These are phyloP conservation scores for Axea sp. DNA, from an alignment of 2,888 invertebrate species.

Conservation along the genomic window DNA sequence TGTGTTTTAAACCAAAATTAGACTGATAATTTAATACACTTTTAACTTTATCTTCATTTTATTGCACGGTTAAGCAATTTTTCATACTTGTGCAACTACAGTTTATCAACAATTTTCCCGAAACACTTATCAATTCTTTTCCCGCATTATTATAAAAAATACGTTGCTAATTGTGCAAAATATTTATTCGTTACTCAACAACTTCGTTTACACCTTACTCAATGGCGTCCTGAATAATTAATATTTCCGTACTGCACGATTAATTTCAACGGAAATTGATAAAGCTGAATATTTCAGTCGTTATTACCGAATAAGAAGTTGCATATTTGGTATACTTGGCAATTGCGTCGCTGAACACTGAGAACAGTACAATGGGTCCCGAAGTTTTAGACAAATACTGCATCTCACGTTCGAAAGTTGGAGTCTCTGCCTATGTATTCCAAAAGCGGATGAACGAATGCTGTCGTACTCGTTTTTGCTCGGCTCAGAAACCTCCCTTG, in stretches of 20 bases:
- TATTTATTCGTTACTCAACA: too few species aligned
- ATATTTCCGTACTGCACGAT: neutral
- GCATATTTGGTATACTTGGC: slow-evolving; percentile 46
- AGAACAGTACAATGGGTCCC: slow-evolving; percentile 47
- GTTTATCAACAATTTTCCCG: too few species aligned
- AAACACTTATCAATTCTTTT: too few species aligned
- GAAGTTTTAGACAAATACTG: slow-evolving; percentile 53
- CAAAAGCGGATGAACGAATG: slow-evolving; percentile 51
- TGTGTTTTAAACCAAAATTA: too few species aligned
- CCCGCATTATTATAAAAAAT: too few species aligned
- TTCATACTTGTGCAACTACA: too few species aligned
- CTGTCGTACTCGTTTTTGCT: slow-evolving; percentile 46
- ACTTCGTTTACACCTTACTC: too few species aligned
- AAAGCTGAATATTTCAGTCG: slow-evolving; percentile 26
- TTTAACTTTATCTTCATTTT: too few species aligned
- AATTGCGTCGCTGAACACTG: slow-evolving; percentile 30
- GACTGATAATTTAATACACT: too few species aligned
- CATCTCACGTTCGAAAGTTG: slow-evolving; percentile 51
- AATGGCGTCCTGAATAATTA: too few species aligned
- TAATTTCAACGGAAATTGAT: slow-evolving; percentile 17
- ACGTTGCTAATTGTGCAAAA: too few species aligned
- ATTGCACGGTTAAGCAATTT: too few species aligned
- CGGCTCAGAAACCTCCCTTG: slow-evolving; percentile 34
- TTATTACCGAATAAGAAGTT: slow-evolving; percentile 43
- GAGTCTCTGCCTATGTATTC: slow-evolving; percentile 45